Evolutionary conservation across 2,113 vertebrate species (phyloP), one percentile per base, ranked within the genome.

Genomic region (Eidolon helvum): DNA sequence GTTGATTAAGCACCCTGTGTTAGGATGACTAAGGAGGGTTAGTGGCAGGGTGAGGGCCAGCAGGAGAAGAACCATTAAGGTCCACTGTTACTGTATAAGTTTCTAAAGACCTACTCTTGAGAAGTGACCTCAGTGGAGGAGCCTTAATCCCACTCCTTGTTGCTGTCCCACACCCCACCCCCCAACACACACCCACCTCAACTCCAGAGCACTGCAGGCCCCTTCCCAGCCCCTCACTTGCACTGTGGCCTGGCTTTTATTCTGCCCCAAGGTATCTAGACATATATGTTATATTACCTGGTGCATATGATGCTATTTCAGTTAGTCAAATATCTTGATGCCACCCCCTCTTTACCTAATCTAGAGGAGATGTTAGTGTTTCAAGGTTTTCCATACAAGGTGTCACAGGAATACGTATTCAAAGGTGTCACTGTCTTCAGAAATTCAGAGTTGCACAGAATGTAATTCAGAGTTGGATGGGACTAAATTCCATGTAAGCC

Each of bases 121-220:
- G 75, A 78, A 68, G 48, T 50, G n/a, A 82, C 53, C 33, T 4
- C 19, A n/a, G 26, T 8, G 16, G 26, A 65, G 21, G 14, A 43
- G 48, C 21, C 35, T 28, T 12, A 19, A 26, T 55, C 61, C 8
- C 48, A 10, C 43, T 24, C 35, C 83, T 22, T 19, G 11, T 61
- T 15, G 30, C 55, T 15, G 5, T 33, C 9, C 22, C 6, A 1
- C 26, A 22, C 26, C 10, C 30, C 9, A 16, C 0, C 8, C 0
- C 9, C 33, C 11, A 38, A 9, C 14, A 21, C 28, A 19, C 5
- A 0, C 77, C 33, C 66, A 38, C 40, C 45, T 35, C 7, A 40
- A 35, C 89, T 61, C 30, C 10, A 11, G 7, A 77, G 28, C 45
- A 38, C 14, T 7, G 35, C 9, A 12, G 74, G 21, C 38, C 66